These are phyloP conservation scores for Sebastes hubbsi DNA, from an alignment of 2,797 vertebrate genomes.

Conservation along the genomic window DNA sequence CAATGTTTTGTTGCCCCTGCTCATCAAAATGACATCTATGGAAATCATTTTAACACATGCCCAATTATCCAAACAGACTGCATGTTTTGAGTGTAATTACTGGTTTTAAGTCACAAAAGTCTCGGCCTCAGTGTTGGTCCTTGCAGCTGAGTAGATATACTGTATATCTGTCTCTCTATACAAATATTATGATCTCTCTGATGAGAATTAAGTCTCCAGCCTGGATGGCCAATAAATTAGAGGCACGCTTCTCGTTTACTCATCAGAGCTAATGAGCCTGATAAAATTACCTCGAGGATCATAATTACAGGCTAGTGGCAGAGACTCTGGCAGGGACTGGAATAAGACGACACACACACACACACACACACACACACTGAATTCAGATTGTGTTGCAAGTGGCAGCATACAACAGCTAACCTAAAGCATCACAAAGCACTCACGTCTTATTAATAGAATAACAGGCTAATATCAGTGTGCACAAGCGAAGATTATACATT, in stretches of 20 bases:
- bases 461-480: slow-evolving; percentile 23
- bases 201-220: slow-evolving; percentile 88
- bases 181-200: slow-evolving; percentile 89
- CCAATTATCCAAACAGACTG: slow-evolving; percentile 64
- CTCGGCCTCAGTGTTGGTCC: slow-evolving; percentile 62
- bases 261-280: slow-evolving; percentile 94
- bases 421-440: slow-evolving; percentile 51
- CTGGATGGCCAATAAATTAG: slow-evolving; percentile 93
- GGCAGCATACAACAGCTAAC: slow-evolving; percentile 31
- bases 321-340: slow-evolving; percentile 81
- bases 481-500: slow-evolving; percentile 12
- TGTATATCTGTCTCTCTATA: slow-evolving; percentile 77
- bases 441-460: slow-evolving; percentile 50
- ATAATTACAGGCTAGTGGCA: slow-evolving; percentile 94
- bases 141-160: slow-evolving; percentile 44
- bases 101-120: slow-evolving; percentile 72
- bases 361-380: slow-evolving; percentile 8
- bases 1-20: slow-evolving; percentile 1
- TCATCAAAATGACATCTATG: slow-evolving; percentile 38
- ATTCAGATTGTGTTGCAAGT: slow-evolving; percentile 51
- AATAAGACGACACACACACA: slow-evolving; percentile 66
- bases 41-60: slow-evolving; percentile 53
- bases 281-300: slow-evolving; percentile 95
- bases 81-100: slow-evolving; percentile 66
- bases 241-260: slow-evolving; percentile 94